phyloP scores from a whole-genome alignment of 53 echinoderm and acorn worm genomes.

The Henricia sp. region DNA sequence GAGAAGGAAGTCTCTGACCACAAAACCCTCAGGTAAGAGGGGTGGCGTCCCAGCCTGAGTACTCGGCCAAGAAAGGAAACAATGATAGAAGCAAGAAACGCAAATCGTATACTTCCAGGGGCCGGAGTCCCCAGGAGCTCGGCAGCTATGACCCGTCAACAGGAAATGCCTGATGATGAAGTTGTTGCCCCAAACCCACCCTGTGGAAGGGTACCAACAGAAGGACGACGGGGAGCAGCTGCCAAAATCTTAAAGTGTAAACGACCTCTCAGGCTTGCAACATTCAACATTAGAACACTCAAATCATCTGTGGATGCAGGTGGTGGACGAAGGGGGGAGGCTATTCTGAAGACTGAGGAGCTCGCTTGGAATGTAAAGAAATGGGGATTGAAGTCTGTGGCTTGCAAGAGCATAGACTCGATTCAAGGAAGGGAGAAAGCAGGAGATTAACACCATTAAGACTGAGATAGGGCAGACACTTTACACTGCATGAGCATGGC shows the following conservation, averaged over 20 bases:
- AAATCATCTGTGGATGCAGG: conserved; percentile 8
- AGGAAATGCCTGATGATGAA: not conserved
- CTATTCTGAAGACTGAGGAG: not conserved
- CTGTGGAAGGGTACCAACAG: not conserved
- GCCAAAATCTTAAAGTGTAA: not conserved
- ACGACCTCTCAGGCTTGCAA: not conserved
- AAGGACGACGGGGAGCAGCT: not conserved
- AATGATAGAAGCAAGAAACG: conserved; percentile 18
- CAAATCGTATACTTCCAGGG: conserved; percentile 23
- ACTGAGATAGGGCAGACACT: conserved; percentile 6
- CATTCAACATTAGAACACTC: conserved; percentile 13
- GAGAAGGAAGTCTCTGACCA: too few species aligned
- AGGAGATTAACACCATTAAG: conserved; percentile 17
- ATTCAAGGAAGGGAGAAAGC: not conserved
- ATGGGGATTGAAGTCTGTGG: not conserved
- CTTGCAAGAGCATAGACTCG: not conserved
- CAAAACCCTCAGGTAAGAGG: too few species aligned
- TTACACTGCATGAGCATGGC: conserved; percentile 19
- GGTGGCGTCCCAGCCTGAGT: not conserved
- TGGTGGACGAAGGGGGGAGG: conserved; percentile 19
- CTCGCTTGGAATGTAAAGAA: not conserved
- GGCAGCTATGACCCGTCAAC: not conserved
- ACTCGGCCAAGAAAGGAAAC: conserved; percentile 20
- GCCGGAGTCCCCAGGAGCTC: not conserved
- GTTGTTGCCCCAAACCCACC: conserved; percentile 6